Percentiles rank a stretch among this genome's conserved stretches.
Conservation (phyloP, 2,888 invertebrate species). For the Miltochrista miniata region DNA sequence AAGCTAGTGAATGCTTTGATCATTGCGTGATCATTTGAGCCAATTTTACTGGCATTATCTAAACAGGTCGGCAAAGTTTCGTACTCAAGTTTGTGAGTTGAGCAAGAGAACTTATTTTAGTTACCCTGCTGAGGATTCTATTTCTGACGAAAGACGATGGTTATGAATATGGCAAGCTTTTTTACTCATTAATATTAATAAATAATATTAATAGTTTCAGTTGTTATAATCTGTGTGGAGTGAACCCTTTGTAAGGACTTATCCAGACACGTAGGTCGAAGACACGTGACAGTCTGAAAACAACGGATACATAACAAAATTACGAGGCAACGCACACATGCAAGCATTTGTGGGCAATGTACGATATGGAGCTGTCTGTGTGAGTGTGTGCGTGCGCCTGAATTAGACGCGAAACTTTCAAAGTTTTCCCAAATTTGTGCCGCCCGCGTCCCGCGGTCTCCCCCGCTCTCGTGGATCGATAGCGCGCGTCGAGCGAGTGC, state of each 20-base stretch:
- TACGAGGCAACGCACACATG: slow-evolving; percentile 55
- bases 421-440: slow-evolving; percentile 84
- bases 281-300: slow-evolving; percentile 75
- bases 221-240: slow-evolving; percentile 35
- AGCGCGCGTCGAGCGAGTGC: slow-evolving; percentile 72
- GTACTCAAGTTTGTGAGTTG: slow-evolving; percentile 15
- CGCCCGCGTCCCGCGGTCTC: slow-evolving; percentile 56
- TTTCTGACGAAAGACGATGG: background rate
- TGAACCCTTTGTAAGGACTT: slow-evolving; percentile 53
- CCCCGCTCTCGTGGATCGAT: slow-evolving; percentile 70
- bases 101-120: slow-evolving; percentile 20
- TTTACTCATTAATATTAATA: slow-evolving; percentile 13
- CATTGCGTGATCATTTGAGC: slow-evolving; percentile 50
- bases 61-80: slow-evolving; percentile 20
- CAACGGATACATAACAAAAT: slow-evolving; percentile 75
- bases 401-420: slow-evolving; percentile 84
- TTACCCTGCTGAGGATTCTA: slow-evolving; percentile 4
- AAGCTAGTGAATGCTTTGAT: slow-evolving; percentile 76
- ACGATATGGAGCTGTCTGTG: slow-evolving; percentile 48
- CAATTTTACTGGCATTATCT: slow-evolving; percentile 35
- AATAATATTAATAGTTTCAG: slow-evolving; percentile 33
- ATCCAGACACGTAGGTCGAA: slow-evolving; percentile 65
- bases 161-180: background rate
- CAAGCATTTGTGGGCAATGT: slow-evolving; percentile 58
- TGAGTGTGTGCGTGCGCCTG: slow-evolving; percentile 81